Evolutionary conservation across 2,888 invertebrate genomes (phyloP), one percentile per base, ranked within the genome.

Genomic region (Ceratothoa steindachneri): DNA sequence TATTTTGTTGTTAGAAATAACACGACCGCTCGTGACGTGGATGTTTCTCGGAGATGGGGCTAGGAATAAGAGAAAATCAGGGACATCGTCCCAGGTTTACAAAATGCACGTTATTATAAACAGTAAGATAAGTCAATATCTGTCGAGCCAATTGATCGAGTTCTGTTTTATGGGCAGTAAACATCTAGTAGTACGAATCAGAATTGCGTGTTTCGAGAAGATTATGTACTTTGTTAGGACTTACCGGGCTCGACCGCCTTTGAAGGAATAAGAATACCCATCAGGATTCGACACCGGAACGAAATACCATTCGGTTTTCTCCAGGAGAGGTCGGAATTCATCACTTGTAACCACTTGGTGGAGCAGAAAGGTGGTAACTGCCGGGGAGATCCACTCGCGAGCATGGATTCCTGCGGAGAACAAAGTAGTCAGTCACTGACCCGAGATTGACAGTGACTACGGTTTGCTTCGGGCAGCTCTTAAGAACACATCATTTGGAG

Each of bases 231-330:
- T n/a, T n/a, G 24, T 24, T 24, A 24, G 1, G 12, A 31, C 55
- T 19, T 3, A 74, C 73, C 78, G 73, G 24, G 78, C 74, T 3
- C 77, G 65, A 28, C 69, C 71, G 29, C 72, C 69, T 3, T 52
- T 30, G 71, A 77, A 77, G 0, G 93, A 90, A 84, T 92, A 93
- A 82, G 91, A 93, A 83, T 96, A 96, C 1, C 95, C 93, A 83
- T 95, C 92, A 7, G 93, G 93, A 84, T 93, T 93, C 73, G 90
- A 84, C 22, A 92, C 88, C 9, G 92, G 91, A 9, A 91, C 86
- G 71, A 93, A 86, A 82, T 90, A 90, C 82, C 89, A 91, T 82
- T 95, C 89, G 80, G 89, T 89, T 71, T 86, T 52, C 12, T 72
- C 29, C 29, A 78, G 71, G 24, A 78, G 86, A 77, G 90, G 88